Conservation (phyloP, 2,797 vertebrate species). For the Epinephelus coioides region DNA sequence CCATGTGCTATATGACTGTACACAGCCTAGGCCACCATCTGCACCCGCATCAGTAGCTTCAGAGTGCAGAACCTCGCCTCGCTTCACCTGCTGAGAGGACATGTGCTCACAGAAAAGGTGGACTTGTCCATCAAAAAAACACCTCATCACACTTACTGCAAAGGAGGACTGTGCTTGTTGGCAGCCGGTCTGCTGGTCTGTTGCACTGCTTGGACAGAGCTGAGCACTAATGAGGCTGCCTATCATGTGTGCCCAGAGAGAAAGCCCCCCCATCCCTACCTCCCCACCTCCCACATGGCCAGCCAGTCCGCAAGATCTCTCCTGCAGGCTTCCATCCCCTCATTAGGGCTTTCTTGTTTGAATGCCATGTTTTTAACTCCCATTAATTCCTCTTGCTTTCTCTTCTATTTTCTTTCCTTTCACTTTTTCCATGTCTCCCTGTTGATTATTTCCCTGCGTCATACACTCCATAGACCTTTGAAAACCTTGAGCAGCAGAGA, state of each 20-base stretch:
- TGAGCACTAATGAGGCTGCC: conserved; percentile 81
- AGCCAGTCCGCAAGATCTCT: conserved; percentile 63
- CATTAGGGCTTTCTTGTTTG: conserved; percentile 65
- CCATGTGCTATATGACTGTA: conserved; percentile 54
- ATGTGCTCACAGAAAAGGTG: conserved; percentile 71
- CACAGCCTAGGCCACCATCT: conserved; percentile 72
- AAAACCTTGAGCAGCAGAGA: conserved; percentile 10
- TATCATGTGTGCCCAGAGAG: conserved; percentile 70
- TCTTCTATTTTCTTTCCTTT: conserved; percentile 28
- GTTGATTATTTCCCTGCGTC: conserved; percentile 55
- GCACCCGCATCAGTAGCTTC: conserved; percentile 59
- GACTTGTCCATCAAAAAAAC: conserved; percentile 51
- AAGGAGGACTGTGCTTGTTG: conserved; percentile 58
- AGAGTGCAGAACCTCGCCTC: conserved; percentile 48
- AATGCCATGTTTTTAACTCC: conserved; percentile 63
- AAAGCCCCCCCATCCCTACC: conserved; percentile 24
- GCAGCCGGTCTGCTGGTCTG: conserved; percentile 60
- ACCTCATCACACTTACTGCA: conserved; percentile 45
- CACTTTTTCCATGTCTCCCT: conserved; percentile 35
- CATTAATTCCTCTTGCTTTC: conserved; percentile 48
- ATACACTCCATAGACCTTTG: conserved; percentile 1
- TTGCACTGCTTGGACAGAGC: conserved; percentile 70
- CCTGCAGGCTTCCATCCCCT: conserved; percentile 67
- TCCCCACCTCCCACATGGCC: conserved; percentile 59
- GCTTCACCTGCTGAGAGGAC: conserved; percentile 71